Evolutionary conservation across 2,113 vertebrate species (phyloP).

Genomic region (Sterrhoptilus dennistouni): DNA sequence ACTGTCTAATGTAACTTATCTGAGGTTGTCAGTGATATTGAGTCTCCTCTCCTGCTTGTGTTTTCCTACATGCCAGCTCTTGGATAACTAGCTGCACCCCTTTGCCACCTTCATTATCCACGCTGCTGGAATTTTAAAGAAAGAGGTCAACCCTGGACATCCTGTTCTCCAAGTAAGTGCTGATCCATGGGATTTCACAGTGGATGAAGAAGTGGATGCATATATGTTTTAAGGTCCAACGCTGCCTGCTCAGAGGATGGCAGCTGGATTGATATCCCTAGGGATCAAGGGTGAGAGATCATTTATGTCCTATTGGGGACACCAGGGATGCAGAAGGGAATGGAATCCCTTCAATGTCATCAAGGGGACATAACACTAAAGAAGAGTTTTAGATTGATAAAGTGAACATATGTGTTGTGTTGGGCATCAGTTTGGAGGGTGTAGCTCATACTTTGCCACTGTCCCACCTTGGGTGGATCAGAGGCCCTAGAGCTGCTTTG

Average conservation of each 20-base stretch:
- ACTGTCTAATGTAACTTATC: neutral
- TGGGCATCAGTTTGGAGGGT: neutral
- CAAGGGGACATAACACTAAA: neutral
- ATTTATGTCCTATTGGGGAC: neutral
- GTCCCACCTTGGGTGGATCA: neutral
- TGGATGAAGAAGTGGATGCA: neutral
- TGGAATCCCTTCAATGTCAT: neutral
- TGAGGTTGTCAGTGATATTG: neutral
- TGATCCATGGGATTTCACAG: neutral
- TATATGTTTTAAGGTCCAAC: neutral
- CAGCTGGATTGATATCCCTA: neutral
- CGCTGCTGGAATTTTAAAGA: neutral
- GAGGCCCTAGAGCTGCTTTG: neutral
- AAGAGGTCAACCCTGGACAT: neutral
- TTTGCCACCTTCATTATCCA: rapidly evolving
- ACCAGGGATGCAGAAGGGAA: neutral
- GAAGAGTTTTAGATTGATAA: neutral
- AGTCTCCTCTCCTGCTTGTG: neutral
- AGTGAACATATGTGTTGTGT: neutral
- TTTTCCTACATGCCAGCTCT: neutral
- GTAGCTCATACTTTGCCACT: neutral
- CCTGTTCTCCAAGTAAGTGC: neutral
- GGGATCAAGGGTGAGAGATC: neutral
- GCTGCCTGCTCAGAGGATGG: neutral
- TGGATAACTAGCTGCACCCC: neutral